A percentile compares a stretch with the other conserved stretches of the same genome.
Conservation (phyloP, 2,797 vertebrate species). For the Hafferia zeledoni region DNA sequence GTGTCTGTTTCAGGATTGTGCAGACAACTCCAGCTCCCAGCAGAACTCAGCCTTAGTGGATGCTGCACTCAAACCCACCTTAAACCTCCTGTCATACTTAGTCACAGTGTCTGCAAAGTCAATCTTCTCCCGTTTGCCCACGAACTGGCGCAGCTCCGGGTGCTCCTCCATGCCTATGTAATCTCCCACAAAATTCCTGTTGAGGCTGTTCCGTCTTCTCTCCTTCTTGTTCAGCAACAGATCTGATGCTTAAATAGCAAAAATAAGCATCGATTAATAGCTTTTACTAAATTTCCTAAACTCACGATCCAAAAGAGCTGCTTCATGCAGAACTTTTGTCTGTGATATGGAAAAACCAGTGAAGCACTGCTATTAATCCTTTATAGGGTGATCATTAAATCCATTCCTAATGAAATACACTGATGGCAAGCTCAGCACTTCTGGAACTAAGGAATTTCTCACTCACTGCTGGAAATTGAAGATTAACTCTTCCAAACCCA, state of each 20-base stretch:
- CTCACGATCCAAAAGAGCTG: neutral
- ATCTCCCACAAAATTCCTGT: constrained; percentile 97
- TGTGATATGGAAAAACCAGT: neutral
- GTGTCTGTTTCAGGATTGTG: neutral
- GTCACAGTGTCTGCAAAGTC: constrained; percentile 95
- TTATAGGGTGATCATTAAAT: neutral
- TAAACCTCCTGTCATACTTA: constrained; percentile 95
- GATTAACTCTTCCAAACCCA: neutral
- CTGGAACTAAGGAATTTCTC: neutral
- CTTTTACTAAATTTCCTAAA: neutral
- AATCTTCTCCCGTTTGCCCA: constrained; percentile 95
- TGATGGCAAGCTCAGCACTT: neutral
- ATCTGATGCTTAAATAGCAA: constrained; percentile 86
- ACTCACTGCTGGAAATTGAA: neutral
- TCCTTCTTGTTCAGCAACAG: constrained; percentile 95
- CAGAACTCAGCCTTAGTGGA: neutral
- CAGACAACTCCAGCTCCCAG: neutral
- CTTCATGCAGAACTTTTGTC: neutral
- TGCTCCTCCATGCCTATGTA: constrained; percentile 96
- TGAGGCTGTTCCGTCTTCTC: constrained; percentile 93
- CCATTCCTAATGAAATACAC: neutral
- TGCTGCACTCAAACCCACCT: constrained; percentile 76
- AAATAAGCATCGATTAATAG: neutral
- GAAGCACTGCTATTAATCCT: neutral
- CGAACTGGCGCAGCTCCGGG: constrained; percentile 92